A percentile compares a stretch with the other conserved stretches of the same genome.
Evolutionary conservation across 2,797 vertebrate genomes (phyloP).

Genomic region (Mormyrus hasselquistii): DNA sequence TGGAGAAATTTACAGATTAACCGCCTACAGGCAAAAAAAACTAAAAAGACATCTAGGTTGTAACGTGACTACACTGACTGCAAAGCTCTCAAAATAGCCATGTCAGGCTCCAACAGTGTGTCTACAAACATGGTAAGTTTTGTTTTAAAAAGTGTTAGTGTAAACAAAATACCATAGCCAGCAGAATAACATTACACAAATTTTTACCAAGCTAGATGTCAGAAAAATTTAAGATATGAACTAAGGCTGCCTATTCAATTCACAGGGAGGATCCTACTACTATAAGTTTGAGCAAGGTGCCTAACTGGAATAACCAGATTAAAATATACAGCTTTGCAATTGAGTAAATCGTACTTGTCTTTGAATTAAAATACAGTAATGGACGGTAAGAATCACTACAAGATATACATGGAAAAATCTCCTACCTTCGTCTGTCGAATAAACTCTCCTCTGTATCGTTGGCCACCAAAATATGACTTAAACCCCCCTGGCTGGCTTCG

Average conservation of each 20-base stretch:
- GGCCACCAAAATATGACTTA: slow-evolving; percentile 65
- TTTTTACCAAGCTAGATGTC: background rate
- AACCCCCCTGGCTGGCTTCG: slow-evolving; percentile 76
- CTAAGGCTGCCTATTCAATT: background rate
- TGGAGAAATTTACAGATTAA: background rate
- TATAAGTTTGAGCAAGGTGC: background rate
- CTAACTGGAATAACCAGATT: background rate
- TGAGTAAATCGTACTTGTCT: background rate
- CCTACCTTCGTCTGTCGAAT: slow-evolving; percentile 78
- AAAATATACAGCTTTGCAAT: background rate
- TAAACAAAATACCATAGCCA: background rate
- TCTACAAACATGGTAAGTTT: background rate
- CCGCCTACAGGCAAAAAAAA: background rate
- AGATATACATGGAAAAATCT: background rate
- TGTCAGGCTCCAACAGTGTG: background rate
- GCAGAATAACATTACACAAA: background rate
- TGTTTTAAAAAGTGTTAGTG: background rate
- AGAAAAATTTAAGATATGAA: background rate
- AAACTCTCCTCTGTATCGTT: slow-evolving; percentile 78
- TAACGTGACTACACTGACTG: background rate
- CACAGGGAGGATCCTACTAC: background rate
- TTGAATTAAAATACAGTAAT: background rate
- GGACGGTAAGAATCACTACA: background rate
- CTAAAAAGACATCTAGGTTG: background rate
- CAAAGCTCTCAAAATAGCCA: background rate